These are phyloP conservation scores for Torymus auratus DNA, from an alignment of 2,888 invertebrate species.

Conservation along the genomic window DNA sequence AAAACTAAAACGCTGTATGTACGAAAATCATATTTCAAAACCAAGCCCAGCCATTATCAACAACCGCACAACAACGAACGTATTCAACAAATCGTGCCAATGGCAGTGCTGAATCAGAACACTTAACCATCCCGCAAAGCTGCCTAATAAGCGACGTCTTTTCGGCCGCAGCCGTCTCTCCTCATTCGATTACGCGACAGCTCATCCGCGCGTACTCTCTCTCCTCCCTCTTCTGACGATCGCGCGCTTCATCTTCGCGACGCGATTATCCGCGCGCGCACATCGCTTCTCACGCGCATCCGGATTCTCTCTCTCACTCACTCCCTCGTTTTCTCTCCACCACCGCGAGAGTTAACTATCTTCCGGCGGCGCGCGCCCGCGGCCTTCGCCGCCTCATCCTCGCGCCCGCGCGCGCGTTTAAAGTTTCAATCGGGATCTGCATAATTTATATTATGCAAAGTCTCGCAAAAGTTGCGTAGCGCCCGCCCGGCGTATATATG, in stretches of 20 bases:
- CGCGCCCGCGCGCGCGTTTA: conserved; percentile 50
- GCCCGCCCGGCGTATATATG: neutral
- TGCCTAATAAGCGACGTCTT: too few relatives aligned
- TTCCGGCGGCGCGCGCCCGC: neutral
- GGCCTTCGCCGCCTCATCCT: conserved; percentile 27
- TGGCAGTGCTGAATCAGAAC: too few relatives aligned
- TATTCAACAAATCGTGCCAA: too few relatives aligned
- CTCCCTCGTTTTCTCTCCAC: too few relatives aligned
- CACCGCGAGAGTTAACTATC: too few relatives aligned
- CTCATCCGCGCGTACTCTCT: neutral
- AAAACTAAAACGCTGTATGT: too few relatives aligned
- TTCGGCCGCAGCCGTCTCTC: too few relatives aligned
- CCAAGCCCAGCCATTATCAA: too few relatives aligned
- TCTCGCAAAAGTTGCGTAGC: conserved; percentile 60
- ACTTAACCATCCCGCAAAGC: too few relatives aligned
- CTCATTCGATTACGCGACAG: too few relatives aligned
- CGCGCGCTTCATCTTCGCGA: neutral
- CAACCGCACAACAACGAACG: too few relatives aligned
- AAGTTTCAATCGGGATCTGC: conserved; percentile 61
- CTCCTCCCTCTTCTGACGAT: neutral
- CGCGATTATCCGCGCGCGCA: neutral
- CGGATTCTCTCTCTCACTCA: neutral
- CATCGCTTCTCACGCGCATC: neutral
- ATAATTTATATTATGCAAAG: conserved; percentile 65
- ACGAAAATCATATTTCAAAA: too few relatives aligned